Percentiles rank a stretch among this genome's conserved stretches.
These are phyloP conservation scores for Poicephalus gulielmi DNA, from an alignment of 2,113 vertebrate genomes.

Conservation along the genomic window DNA sequence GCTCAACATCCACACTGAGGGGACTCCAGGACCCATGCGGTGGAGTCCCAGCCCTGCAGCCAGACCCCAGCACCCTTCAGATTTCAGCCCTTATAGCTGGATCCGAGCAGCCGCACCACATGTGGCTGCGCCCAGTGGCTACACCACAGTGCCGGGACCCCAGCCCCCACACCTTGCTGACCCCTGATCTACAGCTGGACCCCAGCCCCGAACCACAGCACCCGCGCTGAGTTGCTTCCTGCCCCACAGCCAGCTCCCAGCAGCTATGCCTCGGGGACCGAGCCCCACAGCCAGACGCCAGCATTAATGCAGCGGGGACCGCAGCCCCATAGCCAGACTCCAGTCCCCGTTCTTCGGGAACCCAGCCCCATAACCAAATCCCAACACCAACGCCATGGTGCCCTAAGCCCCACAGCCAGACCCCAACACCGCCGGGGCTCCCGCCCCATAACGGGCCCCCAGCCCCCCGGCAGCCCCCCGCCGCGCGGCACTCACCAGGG, in stretches of 20 bases:
- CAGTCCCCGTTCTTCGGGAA: not conserved
- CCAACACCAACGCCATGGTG: not conserved
- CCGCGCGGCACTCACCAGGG: conserved; percentile 31
- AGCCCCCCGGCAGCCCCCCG: not conserved
- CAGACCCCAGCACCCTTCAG: not conserved
- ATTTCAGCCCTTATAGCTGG: not conserved
- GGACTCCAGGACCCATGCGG: not conserved
- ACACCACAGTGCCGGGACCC: not conserved
- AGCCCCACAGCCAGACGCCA: not conserved
- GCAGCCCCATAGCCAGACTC: not conserved
- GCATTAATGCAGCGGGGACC: not conserved
- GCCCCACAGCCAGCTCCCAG: not conserved
- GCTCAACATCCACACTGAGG: not conserved
- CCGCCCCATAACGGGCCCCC: not conserved
- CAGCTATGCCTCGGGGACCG: accelerated
- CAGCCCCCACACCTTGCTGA: not conserved
- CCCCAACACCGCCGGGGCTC: not conserved
- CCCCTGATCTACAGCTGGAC: too few relatives aligned
- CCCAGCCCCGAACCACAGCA: not conserved
- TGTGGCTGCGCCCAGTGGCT: not conserved
- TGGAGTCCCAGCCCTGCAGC: not conserved
- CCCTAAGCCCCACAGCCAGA: not conserved
- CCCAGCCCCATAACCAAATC: not conserved
- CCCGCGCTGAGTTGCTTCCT: not conserved
- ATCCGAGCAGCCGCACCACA: not conserved